Evolutionary conservation across 2,797 vertebrate species (phyloP), one percentile per base, ranked within the genome.

Genomic region (Pangasius krempfi): DNA sequence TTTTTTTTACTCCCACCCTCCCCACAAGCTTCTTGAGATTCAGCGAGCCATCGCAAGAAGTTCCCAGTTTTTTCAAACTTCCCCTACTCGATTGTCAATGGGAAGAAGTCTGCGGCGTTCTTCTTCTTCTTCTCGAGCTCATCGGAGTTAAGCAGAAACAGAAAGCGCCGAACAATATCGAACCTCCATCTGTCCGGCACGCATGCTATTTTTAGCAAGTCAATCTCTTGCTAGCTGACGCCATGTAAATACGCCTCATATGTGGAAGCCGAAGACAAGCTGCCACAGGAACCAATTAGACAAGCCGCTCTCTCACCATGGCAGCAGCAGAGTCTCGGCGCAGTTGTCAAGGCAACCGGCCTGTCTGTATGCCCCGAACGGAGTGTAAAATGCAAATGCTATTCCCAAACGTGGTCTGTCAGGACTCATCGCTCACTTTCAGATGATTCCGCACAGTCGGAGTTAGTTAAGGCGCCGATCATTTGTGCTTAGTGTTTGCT

Each of bases 331-430:
- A 90, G 89, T 93, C 92, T 89, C 85, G 66, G 25, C 70, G 66
- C 64, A 56, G 96, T 98, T 93, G 96, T 94, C 96, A 96, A 96
- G 95, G 96, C 92, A 97, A 98, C 97, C 1, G 0, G 92, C 93
- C 93, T 95, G 94, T 94, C 93, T 92, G 94, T 91, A 92, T 80
- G 85, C 94, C 97, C 95, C 94, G 91, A 92, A 93, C 95, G 13
- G 91, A 92, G 92, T 94, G 94, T 94, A 94, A 96, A 95, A 95
- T 95, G 96, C 95, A 96, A 96, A 96, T 96, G 93, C 92, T 95
- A 94, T 95, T 96, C 94, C 96, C 93, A 91, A 93, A 96, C 94
- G 94, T 72, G 78, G 88, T 85, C 90, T 95, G 94, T 96, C 94
- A 94, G 93, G 93, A 95, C 94, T 30, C 90, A 95, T 88, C 64